Percentiles rank a stretch among this genome's conserved stretches.
phyloP scores from a whole-genome alignment of 2,888 invertebrate species.

The Caenorhabditis sinica region DNA sequence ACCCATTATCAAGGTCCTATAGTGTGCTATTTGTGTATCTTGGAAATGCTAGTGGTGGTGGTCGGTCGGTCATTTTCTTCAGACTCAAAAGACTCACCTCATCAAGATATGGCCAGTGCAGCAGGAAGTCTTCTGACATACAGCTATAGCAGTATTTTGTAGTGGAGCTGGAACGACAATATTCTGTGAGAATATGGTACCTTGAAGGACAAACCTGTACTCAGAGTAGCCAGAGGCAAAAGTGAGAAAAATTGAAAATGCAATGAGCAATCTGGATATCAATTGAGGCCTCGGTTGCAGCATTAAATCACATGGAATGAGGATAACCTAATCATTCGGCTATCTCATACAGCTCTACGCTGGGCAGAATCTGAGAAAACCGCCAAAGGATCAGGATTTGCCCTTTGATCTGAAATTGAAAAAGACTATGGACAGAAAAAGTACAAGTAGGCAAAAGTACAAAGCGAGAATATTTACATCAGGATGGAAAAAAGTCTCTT shows the following conservation, averaged over 20 bases:
- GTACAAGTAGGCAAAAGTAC: background rate
- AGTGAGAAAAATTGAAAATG: background rate
- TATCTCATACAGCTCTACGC: slow-evolving; percentile 34
- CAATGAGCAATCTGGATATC: slow-evolving; percentile 23
- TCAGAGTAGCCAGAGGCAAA: slow-evolving; percentile 10
- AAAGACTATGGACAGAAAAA: background rate
- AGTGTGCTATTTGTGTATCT: slow-evolving; percentile 11
- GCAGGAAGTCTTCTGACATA: slow-evolving; percentile 82
- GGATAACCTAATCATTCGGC: slow-evolving; percentile 41
- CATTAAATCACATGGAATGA: slow-evolving; percentile 27
- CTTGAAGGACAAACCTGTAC: slow-evolving; percentile 12
- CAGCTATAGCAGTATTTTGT: slow-evolving; percentile 82
- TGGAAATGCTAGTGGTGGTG: background rate
- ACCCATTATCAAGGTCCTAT: slow-evolving; percentile 23
- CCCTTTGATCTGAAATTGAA: background rate
- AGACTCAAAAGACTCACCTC: slow-evolving; percentile 71
- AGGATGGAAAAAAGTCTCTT: slow-evolving; percentile 5
- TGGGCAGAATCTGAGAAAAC: background rate
- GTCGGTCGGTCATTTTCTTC: background rate
- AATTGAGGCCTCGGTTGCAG: slow-evolving; percentile 29
- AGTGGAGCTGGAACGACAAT: slow-evolving; percentile 19
- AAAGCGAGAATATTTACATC: background rate
- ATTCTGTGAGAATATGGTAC: background rate
- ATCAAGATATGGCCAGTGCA: slow-evolving; percentile 81
- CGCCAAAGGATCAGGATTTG: background rate